These are phyloP conservation scores for Diuraphis noxia DNA, from an alignment of 1,140 invertebrate species.

Conservation along the genomic window DNA sequence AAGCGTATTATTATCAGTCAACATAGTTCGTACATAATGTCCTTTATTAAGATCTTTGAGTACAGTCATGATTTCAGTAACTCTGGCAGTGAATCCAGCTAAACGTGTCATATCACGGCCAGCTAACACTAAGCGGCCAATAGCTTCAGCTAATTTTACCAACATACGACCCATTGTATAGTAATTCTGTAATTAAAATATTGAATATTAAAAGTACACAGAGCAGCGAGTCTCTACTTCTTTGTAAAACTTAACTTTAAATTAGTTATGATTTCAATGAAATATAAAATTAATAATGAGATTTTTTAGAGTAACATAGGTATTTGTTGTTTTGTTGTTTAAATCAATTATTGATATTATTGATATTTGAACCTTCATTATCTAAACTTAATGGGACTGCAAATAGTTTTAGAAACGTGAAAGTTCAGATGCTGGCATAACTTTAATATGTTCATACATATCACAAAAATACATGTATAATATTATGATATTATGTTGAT, in stretches of 20 bases:
- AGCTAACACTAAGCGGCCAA: conserved; percentile 89
- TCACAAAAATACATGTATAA: too few relatives aligned
- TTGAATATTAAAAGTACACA: not conserved
- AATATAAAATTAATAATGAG: not conserved
- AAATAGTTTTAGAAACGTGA: too few relatives aligned
- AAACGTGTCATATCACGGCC: conserved; percentile 91
- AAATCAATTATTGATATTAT: too few relatives aligned
- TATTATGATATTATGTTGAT: too few relatives aligned
- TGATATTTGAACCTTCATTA: too few relatives aligned
- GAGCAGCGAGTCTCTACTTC: not conserved
- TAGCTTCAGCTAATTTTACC: conserved; percentile 94
- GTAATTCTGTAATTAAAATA: conserved; percentile 70
- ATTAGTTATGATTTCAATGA: not conserved
- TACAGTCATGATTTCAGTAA: conserved; percentile 87
- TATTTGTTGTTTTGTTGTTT: too few relatives aligned
- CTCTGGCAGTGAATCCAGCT: conserved; percentile 89
- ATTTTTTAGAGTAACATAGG: not conserved
- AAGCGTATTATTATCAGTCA: conserved; percentile 62
- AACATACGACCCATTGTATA: conserved; percentile 97
- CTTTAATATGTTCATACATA: too few relatives aligned
- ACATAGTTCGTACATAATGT: conserved; percentile 86
- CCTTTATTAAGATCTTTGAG: conserved; percentile 85
- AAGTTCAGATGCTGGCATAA: too few relatives aligned
- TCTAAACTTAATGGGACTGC: too few relatives aligned
- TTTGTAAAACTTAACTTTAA: not conserved